Evolutionary conservation across 2,888 invertebrate genomes (phyloP), one percentile per base, ranked within the genome.

Genomic region (Drosophila birchii): DNA sequence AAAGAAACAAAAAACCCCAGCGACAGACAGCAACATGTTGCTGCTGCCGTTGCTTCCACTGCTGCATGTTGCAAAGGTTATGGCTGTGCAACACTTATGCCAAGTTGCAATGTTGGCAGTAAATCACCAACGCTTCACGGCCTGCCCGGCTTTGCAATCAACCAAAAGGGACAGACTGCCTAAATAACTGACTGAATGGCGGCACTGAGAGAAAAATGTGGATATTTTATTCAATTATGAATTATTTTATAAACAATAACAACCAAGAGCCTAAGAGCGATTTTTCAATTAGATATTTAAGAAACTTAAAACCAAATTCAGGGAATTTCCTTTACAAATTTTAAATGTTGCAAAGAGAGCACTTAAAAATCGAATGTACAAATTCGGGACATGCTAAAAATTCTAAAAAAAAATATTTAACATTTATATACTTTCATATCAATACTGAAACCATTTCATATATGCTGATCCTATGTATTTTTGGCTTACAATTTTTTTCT

Each of bases 51-150:
- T 72, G 70, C 64, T 55, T 66, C 63, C 58, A 64, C 47, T 68
- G 75, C 61, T 34, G 78, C 88, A 88, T 80, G 84, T 81, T 81
- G 89, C 90, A 90, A 90, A 90, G 90, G 90, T 89, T 90, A 86
- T 87, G 87, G 88, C 87, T 82, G 82, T 90, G 90, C 83, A 91
- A 91, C 91, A 91, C 90, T 90, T 90, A 90, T 91, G 90, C 90
- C 90, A 90, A 89, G 81, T 83, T 82, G 81, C 90, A 81, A 88
- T 90, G 91, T 88, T 89, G 86, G 82, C 83, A 83, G 90, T 90
- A 90, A 91, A 91, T 90, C 90, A 90, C 86, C 73, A 73, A 61
- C 75, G 62, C 75, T 73, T 73, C 75, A 73, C 72, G 75, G 75
- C 73, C 74, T 74, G 66, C 58, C 54, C 39, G 73, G 53, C 74